Base-by-base conservation (phyloP, 2,888 invertebrate species). In the Agriopis leucophaearia region DNA sequence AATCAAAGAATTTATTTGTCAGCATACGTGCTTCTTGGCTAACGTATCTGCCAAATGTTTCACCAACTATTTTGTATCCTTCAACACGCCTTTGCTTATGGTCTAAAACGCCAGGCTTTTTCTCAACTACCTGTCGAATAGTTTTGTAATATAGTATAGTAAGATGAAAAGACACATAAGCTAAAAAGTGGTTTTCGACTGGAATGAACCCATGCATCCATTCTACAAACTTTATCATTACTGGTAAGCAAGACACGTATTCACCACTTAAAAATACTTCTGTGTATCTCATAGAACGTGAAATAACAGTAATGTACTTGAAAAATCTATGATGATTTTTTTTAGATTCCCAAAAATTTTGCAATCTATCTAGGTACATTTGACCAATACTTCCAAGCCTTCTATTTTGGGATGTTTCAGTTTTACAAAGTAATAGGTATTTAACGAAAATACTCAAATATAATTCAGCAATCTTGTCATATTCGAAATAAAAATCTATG, bases 71-170 rank as follows among this genome's bases (percentile, higher is more conserved):
- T 55, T 55, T 44, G 8, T 55, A 55, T 27, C 13, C 12, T 42
- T 54, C 47, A 47, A 55, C 36, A 13, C 55, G 55, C 8, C 0
- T 55, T 27, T 27, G 18, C 18, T 27, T 42, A 27, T 44, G 27
- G 1, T 55, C n/a, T 18, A 55, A 42, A 8, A 55, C 0, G 12
- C 55, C 55, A 18, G 42, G 42, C 6, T 7, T 54, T 54, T 54
- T 1, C 8, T 8, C 15, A 16, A 4, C 54, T 35, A 80, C 74
- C 50, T 85, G 79, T 45, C 82, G 78, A 8, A 90, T 74, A 1
- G 88, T 74, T 70, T 85, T 88, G 54, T 73, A 86, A 70, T 84
- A 90, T 27, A 88, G 70, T 84, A 88, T 88, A 0, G 79, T 87
- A 15, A 87, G 71, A 72, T 89, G 86, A 54, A 89, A 68, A 7